Evolutionary conservation across 2,888 invertebrate genomes (phyloP), one percentile per base, ranked within the genome.

Genomic region (Bruchidius siliquastri): DNA sequence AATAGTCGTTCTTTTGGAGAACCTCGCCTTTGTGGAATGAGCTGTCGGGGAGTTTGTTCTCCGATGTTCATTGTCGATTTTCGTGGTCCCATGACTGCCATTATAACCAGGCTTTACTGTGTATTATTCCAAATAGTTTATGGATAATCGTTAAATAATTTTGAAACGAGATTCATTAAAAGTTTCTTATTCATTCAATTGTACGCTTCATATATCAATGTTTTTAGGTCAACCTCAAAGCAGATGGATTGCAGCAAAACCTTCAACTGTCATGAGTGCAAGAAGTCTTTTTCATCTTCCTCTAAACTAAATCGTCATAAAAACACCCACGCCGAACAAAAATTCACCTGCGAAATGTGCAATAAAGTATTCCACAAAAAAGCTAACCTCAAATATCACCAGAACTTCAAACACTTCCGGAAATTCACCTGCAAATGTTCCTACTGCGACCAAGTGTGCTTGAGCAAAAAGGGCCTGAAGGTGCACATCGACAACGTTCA

Each of bases 341-440:
- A 20, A 1, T 69, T 67, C 67, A 70, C 73, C 30, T 73, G 73
- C 21, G 22, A 70, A 10, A 70, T 68, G 20, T 73, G 73, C 49
- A 69, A 73, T 21, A 73, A 73, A 22, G 71, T 68, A 13, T 73
- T 73, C 68, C 21, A 70, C 20, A 69, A 67, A 30, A 70, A n/a
- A 87, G 88, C 77, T 88, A 88, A 80, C 87, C 89, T 77, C 79
- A 90, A 78, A 88, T 88, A 74, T 85, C 89, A 0, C 90, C 90
- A 81, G 81, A 86, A 2, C 32, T 73, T 74, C 18, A 79, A 78
- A 13, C 81, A 81, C 68, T 73, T 74, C 21, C 77, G 72, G 20
- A 74, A 73, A 20, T 21, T 69, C 22, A 73, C 67, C 30, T 21
- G 30, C 67, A 49, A 13, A 20, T 71, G 71, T 22, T 21, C 20